Evolutionary conservation across 1,140 invertebrate species (phyloP), one percentile per base, ranked within the genome.

Genomic region (Drosophila ohnishii): DNA sequence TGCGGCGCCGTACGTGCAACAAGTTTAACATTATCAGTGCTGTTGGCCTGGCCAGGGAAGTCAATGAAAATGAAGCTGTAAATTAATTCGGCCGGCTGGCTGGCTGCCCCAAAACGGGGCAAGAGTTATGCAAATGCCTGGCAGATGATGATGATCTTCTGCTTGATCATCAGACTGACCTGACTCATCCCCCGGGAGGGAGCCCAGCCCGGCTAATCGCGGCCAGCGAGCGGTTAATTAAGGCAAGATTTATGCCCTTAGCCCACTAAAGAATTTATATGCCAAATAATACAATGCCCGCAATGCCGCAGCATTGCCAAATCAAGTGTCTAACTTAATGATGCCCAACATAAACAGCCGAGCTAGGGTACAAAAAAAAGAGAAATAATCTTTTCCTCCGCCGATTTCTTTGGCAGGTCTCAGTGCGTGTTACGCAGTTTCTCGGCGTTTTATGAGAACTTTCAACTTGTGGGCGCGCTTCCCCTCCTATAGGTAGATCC

Each of bases 271-370:
- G 74, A 79, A 87, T 86, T 77, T 86, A 83, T 86, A 87, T 88
- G 83, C 75, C 83, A 87, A 86, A 88, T 86, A 88, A 86, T 87
- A 86, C 79, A 86, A 83, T 69, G 63, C 74, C 45, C 69, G 55
- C 45, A 37, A 55, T 55, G 69, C 59, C 37, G 39, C 56, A 67
- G 59, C 58, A 87, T 87, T 87, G 84, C 83, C 80, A 87, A 87
- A 87, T 87, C 84, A 88, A 88, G 83, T 87, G 83, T 88, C 80
- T 88, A 79, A 88, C 76, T 87, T 87, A 87, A 87, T 87, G 83
- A 88, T 78, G 76, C 84, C 78, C 75, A 86, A 88, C 84, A 88
- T 86, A 88, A 86, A 86, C 83, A 86, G 75, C 22, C 58, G 56
- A 58, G 19, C 58, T n/a, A 19, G 10, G 30, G 16, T 35, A 74